Percentiles rank a stretch among this genome's conserved stretches.
These are phyloP conservation scores for Campoplex nolae DNA, from an alignment of 2,888 invertebrate genomes.

Conservation along the genomic window DNA sequence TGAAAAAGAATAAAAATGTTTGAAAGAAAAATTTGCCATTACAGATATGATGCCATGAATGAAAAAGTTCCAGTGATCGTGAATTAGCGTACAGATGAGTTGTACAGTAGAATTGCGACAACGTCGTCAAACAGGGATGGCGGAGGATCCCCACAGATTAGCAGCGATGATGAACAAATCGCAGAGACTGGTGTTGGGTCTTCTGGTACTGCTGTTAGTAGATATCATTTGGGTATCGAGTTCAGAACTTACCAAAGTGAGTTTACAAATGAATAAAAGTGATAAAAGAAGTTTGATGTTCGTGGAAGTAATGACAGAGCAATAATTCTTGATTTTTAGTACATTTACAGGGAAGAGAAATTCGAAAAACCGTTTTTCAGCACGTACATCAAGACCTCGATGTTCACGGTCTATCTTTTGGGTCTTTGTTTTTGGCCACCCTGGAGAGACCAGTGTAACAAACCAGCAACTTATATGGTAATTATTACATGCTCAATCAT, in stretches of 20 bases:
- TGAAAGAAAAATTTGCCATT: background rate
- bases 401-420: conserved; percentile 96
- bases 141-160: conserved; percentile 83
- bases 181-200: conserved; percentile 92
- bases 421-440: conserved; percentile 96
- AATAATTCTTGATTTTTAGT: conserved; percentile 86
- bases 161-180: conserved; percentile 87
- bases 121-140: conserved; percentile 82
- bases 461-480: conserved; percentile 90
- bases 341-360: conserved; percentile 92
- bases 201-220: conserved; percentile 94
- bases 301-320: background rate
- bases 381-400: conserved; percentile 97
- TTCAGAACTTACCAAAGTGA: conserved; percentile 96
- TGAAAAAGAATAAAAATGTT: no score
- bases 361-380: conserved; percentile 98
- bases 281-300: background rate
- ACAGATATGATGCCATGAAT: conserved; percentile 70
- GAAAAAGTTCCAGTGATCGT: conserved; percentile 34
- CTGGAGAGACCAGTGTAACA: conserved; percentile 94
- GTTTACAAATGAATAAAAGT: conserved; percentile 88
- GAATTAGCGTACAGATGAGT: conserved; percentile 76
- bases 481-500: background rate
- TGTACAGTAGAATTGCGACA: conserved; percentile 82
- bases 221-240: conserved; percentile 98